Base-by-base conservation (phyloP, 2,888 invertebrate species). In the Orchestes rusci region DNA sequence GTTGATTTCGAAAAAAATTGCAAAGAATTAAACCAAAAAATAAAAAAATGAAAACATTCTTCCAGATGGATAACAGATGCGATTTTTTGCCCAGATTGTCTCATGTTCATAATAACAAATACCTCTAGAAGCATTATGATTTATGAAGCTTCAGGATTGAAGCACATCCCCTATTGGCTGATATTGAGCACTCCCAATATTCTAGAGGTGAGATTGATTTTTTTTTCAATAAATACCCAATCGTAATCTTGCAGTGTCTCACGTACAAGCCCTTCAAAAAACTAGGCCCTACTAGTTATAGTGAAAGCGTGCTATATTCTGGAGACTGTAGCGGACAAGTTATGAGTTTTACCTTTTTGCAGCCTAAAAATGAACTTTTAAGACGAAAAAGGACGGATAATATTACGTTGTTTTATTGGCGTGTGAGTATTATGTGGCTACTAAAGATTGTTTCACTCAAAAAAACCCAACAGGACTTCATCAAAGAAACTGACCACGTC, bases 1-100 rank as follows among this genome's bases (percentile, higher is more conserved):
- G n/a, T n/a, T n/a, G n/a, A n/a, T 23, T 23, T 23, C 10, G 23
- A 23, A 23, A 23, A 23, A 23, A 23, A 23, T 5, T 5, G 8
- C 23, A 8, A 7, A 5, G 8, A n/a, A n/a, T n/a, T n/a, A n/a
- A n/a, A n/a, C n/a, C n/a, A n/a, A n/a, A n/a, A n/a, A n/a, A n/a
- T n/a, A 23, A 8, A 23, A 23, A 23, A 23, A 7, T 23, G 23
- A 23, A 23, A 23, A 23, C 10, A 10, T 23, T 23, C 8, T 47
- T 42, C 28, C 38, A 51, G 75, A 1, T 80, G 80, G 80, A 70
- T 81, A 2, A 80, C 79, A 0, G 80, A 80, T 53, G 78, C 74
- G 0, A 59, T 78, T 2, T 79, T 76, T 59, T 63, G 69, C 13
- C 63, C 73, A 65, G 79, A 80, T 52, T 71, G 73, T 2, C 69